A percentile compares a stretch with the other conserved stretches of the same genome.
Conservation (phyloP, 2,888 invertebrate species). For the Dryobotodes eremita region DNA sequence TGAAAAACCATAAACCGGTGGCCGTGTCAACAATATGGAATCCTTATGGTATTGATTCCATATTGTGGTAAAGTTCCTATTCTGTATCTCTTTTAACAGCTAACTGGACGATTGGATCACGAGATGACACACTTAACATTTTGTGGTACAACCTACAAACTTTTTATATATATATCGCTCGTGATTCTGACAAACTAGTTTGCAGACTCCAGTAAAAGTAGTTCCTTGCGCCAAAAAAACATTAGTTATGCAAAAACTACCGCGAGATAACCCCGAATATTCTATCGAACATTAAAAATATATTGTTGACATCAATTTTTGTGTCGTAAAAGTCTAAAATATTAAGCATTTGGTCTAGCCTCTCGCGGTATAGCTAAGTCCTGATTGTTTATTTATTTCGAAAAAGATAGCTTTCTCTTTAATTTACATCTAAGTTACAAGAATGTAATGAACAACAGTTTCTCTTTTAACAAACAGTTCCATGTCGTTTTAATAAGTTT, state of each 20-base stretch:
- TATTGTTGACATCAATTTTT: slow-evolving; percentile 38
- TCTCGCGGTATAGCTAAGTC: not conserved
- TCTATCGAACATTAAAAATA: slow-evolving; percentile 19
- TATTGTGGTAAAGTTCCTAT: not conserved
- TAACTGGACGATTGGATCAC: slow-evolving; percentile 5
- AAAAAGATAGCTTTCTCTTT: slow-evolving; percentile 57
- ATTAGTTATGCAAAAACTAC: slow-evolving; percentile 30
- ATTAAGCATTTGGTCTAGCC: slow-evolving; percentile 5
- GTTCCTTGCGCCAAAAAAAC: slow-evolving; percentile 30
- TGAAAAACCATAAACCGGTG: not conserved
- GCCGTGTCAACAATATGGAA: not conserved
- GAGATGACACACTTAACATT: slow-evolving; percentile 34
- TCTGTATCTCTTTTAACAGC: not conserved
- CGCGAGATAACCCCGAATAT: slow-evolving; percentile 19
- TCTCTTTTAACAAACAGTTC: slow-evolving; percentile 40
- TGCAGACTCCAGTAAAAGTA: slow-evolving; percentile 48
- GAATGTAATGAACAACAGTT: slow-evolving; percentile 30
- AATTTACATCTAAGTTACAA: slow-evolving; percentile 53
- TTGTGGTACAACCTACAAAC: not conserved
- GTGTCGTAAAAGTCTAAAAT: slow-evolving; percentile 19
- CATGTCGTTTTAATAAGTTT: slow-evolving; percentile 20
- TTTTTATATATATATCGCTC: slow-evolving; percentile 32
- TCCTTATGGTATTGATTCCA: not conserved
- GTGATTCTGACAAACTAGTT: slow-evolving; percentile 49
- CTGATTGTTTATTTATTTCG: slow-evolving; percentile 58